Evolutionary conservation across 1,140 invertebrate species (phyloP).

Genomic region (Brachionus koreanus): DNA sequence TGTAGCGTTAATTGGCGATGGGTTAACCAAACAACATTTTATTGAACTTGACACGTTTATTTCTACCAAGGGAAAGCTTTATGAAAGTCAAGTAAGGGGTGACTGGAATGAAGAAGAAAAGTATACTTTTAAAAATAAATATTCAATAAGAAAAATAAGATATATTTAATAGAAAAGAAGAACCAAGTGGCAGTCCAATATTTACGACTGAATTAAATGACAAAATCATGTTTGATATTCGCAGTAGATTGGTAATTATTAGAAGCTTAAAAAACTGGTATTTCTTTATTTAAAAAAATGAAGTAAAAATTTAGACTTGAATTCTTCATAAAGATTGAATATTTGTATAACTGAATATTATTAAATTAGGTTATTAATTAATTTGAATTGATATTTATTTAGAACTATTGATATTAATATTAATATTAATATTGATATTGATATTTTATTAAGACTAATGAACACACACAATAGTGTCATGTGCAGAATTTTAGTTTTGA

Average conservation of each 20-base stretch:
- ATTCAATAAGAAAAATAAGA: background rate
- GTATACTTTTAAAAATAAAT: background rate
- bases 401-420: no score
- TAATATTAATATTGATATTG: no score
- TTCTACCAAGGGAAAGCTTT: slow-evolving; percentile 12
- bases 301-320: no score
- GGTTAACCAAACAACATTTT: slow-evolving; percentile 42
- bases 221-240: background rate
- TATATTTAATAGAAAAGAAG: background rate
- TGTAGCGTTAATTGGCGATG: slow-evolving; percentile 27
- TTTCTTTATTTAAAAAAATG: no score
- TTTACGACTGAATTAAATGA: slow-evolving; percentile 23
- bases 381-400: no score
- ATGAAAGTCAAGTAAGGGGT: slow-evolving; percentile 8
- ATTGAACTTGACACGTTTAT: slow-evolving; percentile 30
- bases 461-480: no score
- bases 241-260: background rate
- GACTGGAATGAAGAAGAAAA: background rate
- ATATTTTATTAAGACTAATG: no score
- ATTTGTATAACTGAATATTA: no score
- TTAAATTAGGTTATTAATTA: no score
- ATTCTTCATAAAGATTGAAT: no score
- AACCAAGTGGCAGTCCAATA: background rate
- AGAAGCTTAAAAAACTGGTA: background rate
- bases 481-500: no score